These are phyloP conservation scores for Autographa pulchrina DNA, from an alignment of 2,888 invertebrate genomes.

Conservation along the genomic window DNA sequence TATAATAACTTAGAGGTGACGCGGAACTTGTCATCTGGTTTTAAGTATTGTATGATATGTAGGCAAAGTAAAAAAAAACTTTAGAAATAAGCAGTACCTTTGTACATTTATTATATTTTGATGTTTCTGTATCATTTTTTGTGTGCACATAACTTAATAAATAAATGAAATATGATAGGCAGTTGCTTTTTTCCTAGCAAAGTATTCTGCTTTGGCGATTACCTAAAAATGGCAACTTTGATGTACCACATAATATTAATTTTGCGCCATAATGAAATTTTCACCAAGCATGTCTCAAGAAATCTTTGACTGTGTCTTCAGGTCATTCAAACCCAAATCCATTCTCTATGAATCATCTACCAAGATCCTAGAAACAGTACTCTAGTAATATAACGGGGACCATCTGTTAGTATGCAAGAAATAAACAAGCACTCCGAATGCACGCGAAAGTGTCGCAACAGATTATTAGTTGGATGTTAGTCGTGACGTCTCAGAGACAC, in stretches of 20 bases:
- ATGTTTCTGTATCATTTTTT: too few relatives aligned
- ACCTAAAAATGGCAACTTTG: too few relatives aligned
- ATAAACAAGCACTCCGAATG: constrained; percentile 32
- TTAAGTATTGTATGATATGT: constrained; percentile 11
- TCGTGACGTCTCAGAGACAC: constrained; percentile 48
- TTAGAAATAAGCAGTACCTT: too few relatives aligned
- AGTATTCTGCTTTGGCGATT: too few relatives aligned
- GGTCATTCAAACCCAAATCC: not conserved
- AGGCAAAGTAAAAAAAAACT: not conserved
- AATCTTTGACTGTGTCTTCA: not conserved
- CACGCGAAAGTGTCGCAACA: constrained; percentile 46
- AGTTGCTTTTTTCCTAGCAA: too few relatives aligned
- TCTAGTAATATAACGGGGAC: not conserved
- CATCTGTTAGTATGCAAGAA: constrained; percentile 3
- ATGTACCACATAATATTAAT: too few relatives aligned
- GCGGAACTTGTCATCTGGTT: constrained; percentile 39
- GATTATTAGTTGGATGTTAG: constrained; percentile 52
- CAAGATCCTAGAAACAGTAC: not conserved
- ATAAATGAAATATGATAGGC: too few relatives aligned
- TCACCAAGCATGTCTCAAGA: not conserved
- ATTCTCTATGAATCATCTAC: not conserved
- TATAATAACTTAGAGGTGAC: constrained; percentile 57
- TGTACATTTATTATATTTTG: too few relatives aligned
- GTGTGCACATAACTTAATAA: too few relatives aligned
- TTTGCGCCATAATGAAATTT: too few relatives aligned